Conservation (phyloP, 2,888 invertebrate genomes). For the Vanessa cardui region DNA sequence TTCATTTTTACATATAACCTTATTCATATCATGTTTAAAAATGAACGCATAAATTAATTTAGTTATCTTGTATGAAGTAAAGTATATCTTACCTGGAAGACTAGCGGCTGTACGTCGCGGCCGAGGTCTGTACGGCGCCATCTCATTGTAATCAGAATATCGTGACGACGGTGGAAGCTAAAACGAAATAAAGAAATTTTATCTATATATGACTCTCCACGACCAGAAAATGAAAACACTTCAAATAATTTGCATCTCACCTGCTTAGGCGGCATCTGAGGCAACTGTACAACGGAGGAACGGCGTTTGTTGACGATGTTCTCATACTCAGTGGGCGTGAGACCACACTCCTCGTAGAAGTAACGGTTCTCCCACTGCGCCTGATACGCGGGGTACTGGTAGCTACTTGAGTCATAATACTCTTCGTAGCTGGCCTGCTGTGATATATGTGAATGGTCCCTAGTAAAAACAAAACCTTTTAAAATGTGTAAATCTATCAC, state of each 20-base stretch:
- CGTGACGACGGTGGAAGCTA: conserved; percentile 74
- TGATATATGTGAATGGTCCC: conserved; percentile 78
- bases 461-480: conserved; percentile 48
- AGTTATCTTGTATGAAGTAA: no score
- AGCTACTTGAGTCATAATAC: conserved; percentile 85
- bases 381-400: conserved; percentile 85
- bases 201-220: background rate
- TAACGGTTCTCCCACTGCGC: conserved; percentile 89
- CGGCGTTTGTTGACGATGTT: conserved; percentile 82
- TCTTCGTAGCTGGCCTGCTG: conserved; percentile 84
- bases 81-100: conserved; percentile 68
- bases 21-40: no score
- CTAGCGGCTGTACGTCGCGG: conserved; percentile 75
- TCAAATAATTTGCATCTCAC: conserved; percentile 38
- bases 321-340: conserved; percentile 82
- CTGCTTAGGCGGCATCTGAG: conserved; percentile 78
- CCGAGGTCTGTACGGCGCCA: conserved; percentile 77
- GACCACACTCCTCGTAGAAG: conserved; percentile 70
- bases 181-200: conserved; percentile 38
- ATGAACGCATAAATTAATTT: no score
- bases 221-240: background rate
- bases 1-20: no score
- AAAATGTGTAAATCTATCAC: background rate
- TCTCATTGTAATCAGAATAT: conserved; percentile 78
- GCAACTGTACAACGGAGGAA: conserved; percentile 77